phyloP scores from a whole-genome alignment of 2,113 vertebrate species.

The Solea senegalensis region DNA sequence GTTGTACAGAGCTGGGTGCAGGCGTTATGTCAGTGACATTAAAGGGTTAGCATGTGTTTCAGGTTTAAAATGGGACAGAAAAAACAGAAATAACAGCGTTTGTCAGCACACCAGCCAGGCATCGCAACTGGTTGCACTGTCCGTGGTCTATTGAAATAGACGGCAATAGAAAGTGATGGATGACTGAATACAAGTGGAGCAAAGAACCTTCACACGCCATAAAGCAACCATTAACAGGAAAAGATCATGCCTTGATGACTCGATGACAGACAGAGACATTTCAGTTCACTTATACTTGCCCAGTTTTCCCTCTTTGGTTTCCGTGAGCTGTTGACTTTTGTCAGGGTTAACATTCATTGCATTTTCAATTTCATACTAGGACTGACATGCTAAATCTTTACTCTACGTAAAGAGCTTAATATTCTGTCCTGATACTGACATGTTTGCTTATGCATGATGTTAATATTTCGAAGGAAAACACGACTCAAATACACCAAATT shows the following conservation, averaged over 20 bases:
- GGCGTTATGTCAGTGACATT: constrained; percentile 61
- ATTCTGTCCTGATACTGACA: too few species aligned
- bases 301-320: constrained; percentile 80
- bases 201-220: constrained; percentile 43
- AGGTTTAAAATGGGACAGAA: constrained; percentile 21
- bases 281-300: constrained; percentile 85
- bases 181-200: constrained; percentile 61
- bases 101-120: constrained; percentile 60
- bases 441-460: not conserved
- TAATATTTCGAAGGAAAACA: not conserved
- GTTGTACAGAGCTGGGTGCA: constrained; percentile 46
- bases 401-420: too few species aligned
- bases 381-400: too few species aligned
- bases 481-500: not conserved
- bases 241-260: constrained; percentile 85
- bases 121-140: constrained; percentile 57
- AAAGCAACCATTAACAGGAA: constrained; percentile 72
- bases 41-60: constrained; percentile 54
- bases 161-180: constrained; percentile 56
- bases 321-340: constrained; percentile 74
- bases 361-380: constrained; percentile 44
- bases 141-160: constrained; percentile 57
- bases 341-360: constrained; percentile 60
- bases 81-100: constrained; percentile 50
- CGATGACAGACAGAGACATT: constrained; percentile 71